phyloP scores from a whole-genome alignment of 2,888 invertebrate genomes.

The Argyresthia goedartella region DNA sequence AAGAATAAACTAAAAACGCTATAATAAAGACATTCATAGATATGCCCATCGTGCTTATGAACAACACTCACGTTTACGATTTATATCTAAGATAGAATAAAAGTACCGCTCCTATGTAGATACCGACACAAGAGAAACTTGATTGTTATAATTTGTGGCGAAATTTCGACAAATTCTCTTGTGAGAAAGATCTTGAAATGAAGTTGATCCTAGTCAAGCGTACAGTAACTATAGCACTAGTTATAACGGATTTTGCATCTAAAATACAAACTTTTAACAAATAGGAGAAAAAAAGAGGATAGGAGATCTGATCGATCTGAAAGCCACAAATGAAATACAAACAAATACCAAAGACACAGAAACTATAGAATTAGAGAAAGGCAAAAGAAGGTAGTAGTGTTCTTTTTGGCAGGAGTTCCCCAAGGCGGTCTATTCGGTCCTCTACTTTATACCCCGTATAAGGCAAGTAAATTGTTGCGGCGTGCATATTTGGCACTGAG shows the following conservation, averaged over 20 bases:
- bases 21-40: conserved; percentile 71
- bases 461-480: conserved; percentile 48
- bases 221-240: too few relatives aligned
- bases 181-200: not conserved
- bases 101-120: conserved; percentile 62
- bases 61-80: conserved; percentile 68
- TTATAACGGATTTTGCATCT: too few relatives aligned
- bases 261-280: too few relatives aligned
- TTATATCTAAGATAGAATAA: conserved; percentile 62
- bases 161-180: conserved; percentile 18
- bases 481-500: conserved; percentile 61
- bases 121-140: conserved; percentile 45
- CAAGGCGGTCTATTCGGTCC: conserved; percentile 25
- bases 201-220: not conserved
- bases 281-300: too few relatives aligned
- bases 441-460: conserved; percentile 51
- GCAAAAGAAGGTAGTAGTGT: conserved; percentile 10
- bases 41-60: conserved; percentile 60
- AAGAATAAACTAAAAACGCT: conserved; percentile 63
- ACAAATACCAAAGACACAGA: too few relatives aligned
- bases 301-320: too few relatives aligned
- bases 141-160: conserved; percentile 41
- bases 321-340: too few relatives aligned
- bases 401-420: conserved; percentile 17
- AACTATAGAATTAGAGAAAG: too few relatives aligned